Base-by-base conservation (phyloP, 23 tunicate species). In the Halocynthia aurantium region DNA sequence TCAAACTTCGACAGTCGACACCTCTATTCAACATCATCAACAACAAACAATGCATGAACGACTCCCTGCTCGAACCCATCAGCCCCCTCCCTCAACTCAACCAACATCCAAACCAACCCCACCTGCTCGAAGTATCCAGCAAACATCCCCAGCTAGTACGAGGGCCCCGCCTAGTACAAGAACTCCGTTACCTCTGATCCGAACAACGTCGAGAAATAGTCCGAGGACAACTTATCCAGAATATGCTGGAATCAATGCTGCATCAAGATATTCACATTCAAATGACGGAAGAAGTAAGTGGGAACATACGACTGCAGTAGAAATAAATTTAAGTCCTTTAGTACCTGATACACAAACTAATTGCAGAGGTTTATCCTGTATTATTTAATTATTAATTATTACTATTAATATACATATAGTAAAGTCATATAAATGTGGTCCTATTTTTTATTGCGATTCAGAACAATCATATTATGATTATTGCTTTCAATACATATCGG, bases 261-360 rank as follows among this genome's bases (percentile, higher is more conserved):
- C 78, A 8, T 22, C 19, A 12, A 20, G 78, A 20, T 74, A 74
- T 54, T 52, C 78, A 21, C 78, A 74, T 20, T 74, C 78, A 74
- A 74, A 19, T 10, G 21, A 49, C 22, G 78, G 56, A 18, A 53
- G 78, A 21, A 64, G 78, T 74, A 53, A 53, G 63, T 52, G 13
- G 44, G 4, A 31, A 31, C 1, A 31, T 31, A 31, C 44, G 44
- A 31, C 44, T 31, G 44, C 44, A 31, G 44, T 31, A 31, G 44
- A 4, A n/a, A n/a, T n/a, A n/a, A n/a, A n/a, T n/a, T n/a, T n/a
- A n/a, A n/a, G 44, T 31, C 44, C 44, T 31, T 31, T 31, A n/a
- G n/a, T n/a, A n/a, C n/a, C n/a, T n/a, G n/a, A n/a, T n/a, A n/a
- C n/a, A n/a, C n/a, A n/a, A n/a, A n/a, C n/a, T n/a, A n/a, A n/a